Evolutionary conservation across 2,113 vertebrate genomes (phyloP), one percentile per base, ranked within the genome.

Genomic region (Pholis gunnellus): DNA sequence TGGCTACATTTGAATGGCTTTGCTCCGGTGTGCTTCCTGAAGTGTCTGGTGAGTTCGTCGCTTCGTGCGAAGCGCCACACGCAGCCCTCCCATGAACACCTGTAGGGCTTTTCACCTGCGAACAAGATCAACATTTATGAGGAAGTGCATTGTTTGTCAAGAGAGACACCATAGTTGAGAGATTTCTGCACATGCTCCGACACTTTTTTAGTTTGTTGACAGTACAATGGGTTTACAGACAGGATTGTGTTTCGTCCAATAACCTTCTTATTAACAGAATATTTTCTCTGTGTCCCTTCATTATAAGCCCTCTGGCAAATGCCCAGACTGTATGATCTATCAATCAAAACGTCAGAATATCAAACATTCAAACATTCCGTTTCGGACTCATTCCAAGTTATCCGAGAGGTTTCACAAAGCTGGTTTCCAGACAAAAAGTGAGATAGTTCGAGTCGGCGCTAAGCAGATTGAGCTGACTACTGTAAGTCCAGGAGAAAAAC

Each of bases 1-100:
- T 99, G 96, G 89, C 96, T 96, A 95, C 98, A 99, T 96, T 99
- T 99, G 95, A 99, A 99, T 90, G 98, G 98, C 95, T 99, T 99
- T 71, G 97, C 97, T 94, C 98, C 98, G 20, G 98, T 99, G 97
- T 99, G 98, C 96, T 99, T 99, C 95, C 98, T 97, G 97, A 98
- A 99, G 95, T 99, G 98, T 96, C 98, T 96, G 87, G 98, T 99
- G 92, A 99, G 95, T 84, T 99, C 98, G 86, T 99, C 98, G 81
- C 98, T 99, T 77, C 98, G 96, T 92, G 98, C 98, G 92, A 99
- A 99, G 89, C 98, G 97, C 98, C 98, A 99, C 94, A 97, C 96
- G 89, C 98, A 99, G 90, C 98, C 98, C 92, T 98, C 97, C 98
- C 98, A 99, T 63, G 98, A 99, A 94, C 98, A 99, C 95, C 97